phyloP scores from a whole-genome alignment of 1,140 invertebrate genomes.

The Hydropsyche tenuis region DNA sequence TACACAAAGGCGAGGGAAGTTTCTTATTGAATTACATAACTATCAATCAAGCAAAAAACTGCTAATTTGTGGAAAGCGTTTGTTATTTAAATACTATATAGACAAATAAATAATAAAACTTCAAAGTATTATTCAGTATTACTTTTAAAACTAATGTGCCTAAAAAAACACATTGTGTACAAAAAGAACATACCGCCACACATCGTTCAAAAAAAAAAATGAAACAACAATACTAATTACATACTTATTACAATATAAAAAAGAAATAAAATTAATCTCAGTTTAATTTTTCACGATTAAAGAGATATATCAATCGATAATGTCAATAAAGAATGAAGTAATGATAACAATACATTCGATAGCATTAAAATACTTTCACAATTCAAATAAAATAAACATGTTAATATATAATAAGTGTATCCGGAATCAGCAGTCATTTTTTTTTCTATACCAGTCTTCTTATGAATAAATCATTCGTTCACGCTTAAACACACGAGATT shows the following conservation, averaged over 20 bases:
- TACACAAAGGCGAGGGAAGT: not conserved
- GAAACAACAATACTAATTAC: not conserved
- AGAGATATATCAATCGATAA: no score
- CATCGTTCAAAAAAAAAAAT: not conserved
- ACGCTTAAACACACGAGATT: constrained; percentile 38
- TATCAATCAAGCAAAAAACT: constrained; percentile 3
- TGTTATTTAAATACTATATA: constrained; percentile 15
- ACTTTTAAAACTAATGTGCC: not conserved
- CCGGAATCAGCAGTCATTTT: constrained; percentile 35
- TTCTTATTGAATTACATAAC: constrained; percentile 10
- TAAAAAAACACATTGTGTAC: not conserved
- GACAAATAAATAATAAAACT: constrained; percentile 14
- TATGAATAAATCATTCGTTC: constrained; percentile 30
- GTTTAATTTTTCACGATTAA: not conserved
- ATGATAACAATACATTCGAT: not conserved
- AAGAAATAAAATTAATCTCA: constrained; percentile 26
- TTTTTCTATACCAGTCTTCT: constrained; percentile 49
- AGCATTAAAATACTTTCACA: not conserved
- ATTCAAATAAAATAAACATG: constrained; percentile 2
- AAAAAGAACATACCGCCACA: not conserved
- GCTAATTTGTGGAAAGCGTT: constrained; percentile 2
- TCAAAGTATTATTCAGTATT: not conserved
- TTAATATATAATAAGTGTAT: constrained; percentile 15
- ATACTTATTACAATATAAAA: constrained; percentile 21
- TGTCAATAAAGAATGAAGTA: not conserved